Conservation (phyloP, 2,797 vertebrate genomes). For the Tragopan temminckii region DNA sequence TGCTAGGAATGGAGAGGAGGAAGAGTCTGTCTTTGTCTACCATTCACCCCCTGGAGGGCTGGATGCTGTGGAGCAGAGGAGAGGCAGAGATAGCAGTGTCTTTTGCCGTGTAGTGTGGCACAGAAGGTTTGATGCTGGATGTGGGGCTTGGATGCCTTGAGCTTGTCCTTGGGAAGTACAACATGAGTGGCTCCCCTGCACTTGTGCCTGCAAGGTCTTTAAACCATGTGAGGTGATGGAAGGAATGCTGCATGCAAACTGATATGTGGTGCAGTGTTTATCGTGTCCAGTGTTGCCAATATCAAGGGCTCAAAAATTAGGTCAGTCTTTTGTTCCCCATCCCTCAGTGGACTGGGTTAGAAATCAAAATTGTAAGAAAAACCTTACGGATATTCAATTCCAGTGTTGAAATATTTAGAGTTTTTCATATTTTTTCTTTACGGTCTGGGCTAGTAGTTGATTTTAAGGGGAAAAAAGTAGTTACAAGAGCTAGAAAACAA, state of each 20-base stretch:
- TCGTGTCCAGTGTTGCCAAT: neutral
- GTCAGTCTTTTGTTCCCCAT: constrained; percentile 32
- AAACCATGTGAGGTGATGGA: neutral
- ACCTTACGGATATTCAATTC: constrained; percentile 25
- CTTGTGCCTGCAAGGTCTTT: neutral
- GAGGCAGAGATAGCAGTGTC: neutral
- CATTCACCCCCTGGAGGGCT: neutral
- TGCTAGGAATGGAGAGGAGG: neutral
- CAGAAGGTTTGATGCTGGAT: neutral
- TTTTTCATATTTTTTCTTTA: neutral
- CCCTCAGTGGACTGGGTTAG: neutral
- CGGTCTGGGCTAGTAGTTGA: neutral
- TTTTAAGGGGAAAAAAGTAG: neutral
- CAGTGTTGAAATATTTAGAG: neutral
- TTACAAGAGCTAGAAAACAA: constrained; percentile 15
- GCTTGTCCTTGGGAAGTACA: neutral
- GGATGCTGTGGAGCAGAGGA: neutral
- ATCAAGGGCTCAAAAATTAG: constrained; percentile 62
- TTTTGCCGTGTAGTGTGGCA: neutral
- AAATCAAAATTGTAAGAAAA: constrained; percentile 58
- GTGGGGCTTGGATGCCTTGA: neutral
- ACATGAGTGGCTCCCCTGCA: neutral
- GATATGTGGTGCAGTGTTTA: constrained; percentile 31
- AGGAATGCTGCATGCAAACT: constrained; percentile 4
- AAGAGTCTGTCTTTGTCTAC: neutral